Base-by-base conservation (phyloP, 2,797 vertebrate species). In the Mormyrus hasselquistii region DNA sequence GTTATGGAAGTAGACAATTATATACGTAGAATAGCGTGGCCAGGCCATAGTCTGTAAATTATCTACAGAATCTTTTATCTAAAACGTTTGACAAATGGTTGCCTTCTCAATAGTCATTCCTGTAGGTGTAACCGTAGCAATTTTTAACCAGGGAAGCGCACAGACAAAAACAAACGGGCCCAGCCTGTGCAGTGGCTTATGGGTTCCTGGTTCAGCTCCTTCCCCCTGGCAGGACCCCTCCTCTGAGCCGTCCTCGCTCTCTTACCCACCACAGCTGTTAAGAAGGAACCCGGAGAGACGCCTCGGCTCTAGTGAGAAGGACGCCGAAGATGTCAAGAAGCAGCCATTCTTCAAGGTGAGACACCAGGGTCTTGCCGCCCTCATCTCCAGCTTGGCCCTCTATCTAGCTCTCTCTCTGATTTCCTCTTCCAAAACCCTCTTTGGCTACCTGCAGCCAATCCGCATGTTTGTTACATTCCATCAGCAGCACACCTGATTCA, bases 321-420 rank as follows among this genome's bases (percentile, higher is more conserved):
- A 98, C 4, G 97, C 97, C 6, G 97, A 98, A 82, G 97, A 98
- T 89, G 97, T 98, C 88, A 98, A 98, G 92, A 98, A 97, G 90
- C 97, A 98, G 94, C 96, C 97, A 1, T 98, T 98, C 92, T 98
- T 98, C 93, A 96, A 96, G 96, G 97, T 98, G 89, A 94, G 93
- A 57, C 83, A 93, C 87, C 34, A 19, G 14, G 69, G 69, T 73
- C 69, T 16, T 73, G 69, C 12, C 69, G 29, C 4, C 34, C 69
- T 38, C 69, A 38, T 16, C 0, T 47, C 85, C 50, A 12, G 12
- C 41, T 3, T 6, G 76, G 50, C 10, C 47, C 41, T 88, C 34
- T 34, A 14, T n/a, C 6, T 12, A 44, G 65, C n/a, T 3, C 2
- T 25, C 2, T 25, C 87, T 50, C 55, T 86, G 34, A 49, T 22